These are phyloP conservation scores for Phasia obesa DNA, from an alignment of 2,888 invertebrate species.

Conservation along the genomic window DNA sequence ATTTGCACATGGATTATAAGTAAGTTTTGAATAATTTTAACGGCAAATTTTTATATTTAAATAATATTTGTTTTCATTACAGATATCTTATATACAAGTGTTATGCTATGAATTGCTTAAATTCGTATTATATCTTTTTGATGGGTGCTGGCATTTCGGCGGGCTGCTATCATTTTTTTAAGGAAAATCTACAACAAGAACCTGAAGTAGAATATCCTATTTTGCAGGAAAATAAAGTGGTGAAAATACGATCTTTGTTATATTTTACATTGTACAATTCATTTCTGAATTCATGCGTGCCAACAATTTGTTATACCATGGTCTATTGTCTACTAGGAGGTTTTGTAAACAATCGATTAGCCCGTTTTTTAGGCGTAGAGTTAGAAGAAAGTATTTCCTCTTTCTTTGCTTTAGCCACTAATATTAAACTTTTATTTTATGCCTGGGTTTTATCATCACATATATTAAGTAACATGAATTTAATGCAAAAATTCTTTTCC, in stretches of 20 bases:
- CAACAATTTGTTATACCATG: conserved; percentile 85
- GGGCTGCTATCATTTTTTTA: conserved; percentile 84
- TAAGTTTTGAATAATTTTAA: conserved; percentile 82
- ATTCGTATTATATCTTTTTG: conserved; percentile 87
- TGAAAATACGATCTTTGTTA: conserved; percentile 86
- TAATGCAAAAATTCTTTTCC: conserved; percentile 88
- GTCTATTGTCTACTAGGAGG: conserved; percentile 86
- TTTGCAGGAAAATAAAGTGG: conserved; percentile 87
- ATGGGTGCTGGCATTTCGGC: conserved; percentile 87
- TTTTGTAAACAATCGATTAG: conserved; percentile 83
- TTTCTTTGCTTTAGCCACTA: conserved; percentile 79
- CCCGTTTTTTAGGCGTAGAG: conserved; percentile 83
- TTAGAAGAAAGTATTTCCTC: conserved; percentile 76
- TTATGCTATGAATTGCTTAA: conserved; percentile 83
- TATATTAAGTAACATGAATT: conserved; percentile 87
- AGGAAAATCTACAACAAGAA: conserved; percentile 75
- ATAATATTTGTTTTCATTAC: neutral
- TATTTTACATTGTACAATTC: conserved; percentile 85
- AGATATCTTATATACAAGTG: conserved; percentile 75
- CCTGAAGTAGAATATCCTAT: conserved; percentile 86
- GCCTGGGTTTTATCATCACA: conserved; percentile 88
- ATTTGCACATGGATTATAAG: conserved; percentile 85
- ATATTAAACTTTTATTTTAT: conserved; percentile 84
- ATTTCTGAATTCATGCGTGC: conserved; percentile 85
- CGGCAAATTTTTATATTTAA: neutral